Percentiles rank a stretch among this genome's conserved stretches.
Conservation (phyloP, 1,140 invertebrate species). For the Heliconius himera region DNA sequence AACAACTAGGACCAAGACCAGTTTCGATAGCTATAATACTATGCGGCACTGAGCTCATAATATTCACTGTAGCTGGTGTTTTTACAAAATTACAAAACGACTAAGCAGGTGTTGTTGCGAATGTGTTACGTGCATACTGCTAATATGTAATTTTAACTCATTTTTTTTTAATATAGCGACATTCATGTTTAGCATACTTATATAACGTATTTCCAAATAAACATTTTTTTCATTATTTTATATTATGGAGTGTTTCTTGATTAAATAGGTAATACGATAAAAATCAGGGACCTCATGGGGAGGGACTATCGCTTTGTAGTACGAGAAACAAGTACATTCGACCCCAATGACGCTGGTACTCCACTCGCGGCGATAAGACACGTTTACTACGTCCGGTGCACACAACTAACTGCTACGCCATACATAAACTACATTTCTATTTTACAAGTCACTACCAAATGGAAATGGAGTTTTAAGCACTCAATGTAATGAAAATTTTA, state of each 20-base stretch:
- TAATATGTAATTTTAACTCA: neutral
- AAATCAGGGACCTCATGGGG: constrained; percentile 56
- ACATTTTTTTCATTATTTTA: neutral
- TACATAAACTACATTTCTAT: constrained; percentile 12
- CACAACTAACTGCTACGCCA: neutral
- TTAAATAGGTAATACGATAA: constrained; percentile 27
- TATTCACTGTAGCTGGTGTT: constrained; percentile 30
- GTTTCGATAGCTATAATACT: constrained; percentile 35
- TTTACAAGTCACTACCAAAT: neutral
- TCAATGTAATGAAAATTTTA: constrained; percentile 25
- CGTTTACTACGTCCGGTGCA: constrained; percentile 26
- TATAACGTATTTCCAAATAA: neutral
- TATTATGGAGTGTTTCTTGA: neutral
- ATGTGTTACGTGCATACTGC: constrained; percentile 3
- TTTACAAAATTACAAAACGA: constrained; percentile 40
- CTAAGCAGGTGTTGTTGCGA: constrained; percentile 39
- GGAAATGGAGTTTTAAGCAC: neutral
- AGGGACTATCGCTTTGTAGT: constrained; percentile 61
- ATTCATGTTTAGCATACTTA: neutral
- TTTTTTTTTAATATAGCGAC: constrained; percentile 1
- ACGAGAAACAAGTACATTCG: constrained; percentile 43
- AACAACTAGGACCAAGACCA: constrained; percentile 36
- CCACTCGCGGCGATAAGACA: constrained; percentile 60
- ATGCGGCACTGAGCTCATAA: constrained; percentile 33
- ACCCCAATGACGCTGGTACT: constrained; percentile 56